Evolutionary conservation across 2,888 invertebrate genomes (phyloP).

Genomic region (Antitype chi): DNA sequence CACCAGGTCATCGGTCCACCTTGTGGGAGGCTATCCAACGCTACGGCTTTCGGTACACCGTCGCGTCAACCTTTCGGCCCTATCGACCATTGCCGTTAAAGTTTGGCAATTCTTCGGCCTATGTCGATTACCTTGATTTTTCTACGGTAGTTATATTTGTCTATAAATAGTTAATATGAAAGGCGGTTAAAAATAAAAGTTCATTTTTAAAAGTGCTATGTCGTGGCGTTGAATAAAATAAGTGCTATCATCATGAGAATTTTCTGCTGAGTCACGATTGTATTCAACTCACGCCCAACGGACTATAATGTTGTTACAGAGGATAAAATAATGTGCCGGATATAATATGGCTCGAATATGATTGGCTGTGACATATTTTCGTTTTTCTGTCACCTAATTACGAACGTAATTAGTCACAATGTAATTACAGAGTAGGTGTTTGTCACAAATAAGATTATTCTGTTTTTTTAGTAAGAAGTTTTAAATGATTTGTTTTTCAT

Average conservation of each 20-base stretch:
- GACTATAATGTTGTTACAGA: slow-evolving; percentile 15
- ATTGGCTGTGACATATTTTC: slow-evolving; percentile 12
- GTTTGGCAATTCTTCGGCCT: no score
- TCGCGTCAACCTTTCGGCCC: no score
- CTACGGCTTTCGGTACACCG: not conserved
- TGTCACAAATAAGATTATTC: not conserved
- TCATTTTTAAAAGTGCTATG: slow-evolving; percentile 29
- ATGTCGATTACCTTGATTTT: no score
- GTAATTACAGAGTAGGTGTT: slow-evolving; percentile 12
- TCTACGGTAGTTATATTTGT: no score
- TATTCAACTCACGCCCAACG: slow-evolving; percentile 33
- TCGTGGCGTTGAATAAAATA: slow-evolving; percentile 47
- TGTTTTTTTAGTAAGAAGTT: not conserved
- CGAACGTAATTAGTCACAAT: not conserved
- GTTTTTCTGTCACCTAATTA: slow-evolving; percentile 10
- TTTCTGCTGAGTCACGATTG: slow-evolving; percentile 23
- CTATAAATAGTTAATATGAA: not conserved
- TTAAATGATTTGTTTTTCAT: not conserved
- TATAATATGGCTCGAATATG: slow-evolving; percentile 19
- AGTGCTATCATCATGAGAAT: slow-evolving; percentile 43
- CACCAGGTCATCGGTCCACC: not conserved
- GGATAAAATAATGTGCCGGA: slow-evolving; percentile 27
- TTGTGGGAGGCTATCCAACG: not conserved
- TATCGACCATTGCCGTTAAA: no score
- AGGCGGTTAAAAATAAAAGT: slow-evolving; percentile 36